These are phyloP conservation scores for Smittia aterrima DNA, from an alignment of 2,888 invertebrate species.

Conservation along the genomic window DNA sequence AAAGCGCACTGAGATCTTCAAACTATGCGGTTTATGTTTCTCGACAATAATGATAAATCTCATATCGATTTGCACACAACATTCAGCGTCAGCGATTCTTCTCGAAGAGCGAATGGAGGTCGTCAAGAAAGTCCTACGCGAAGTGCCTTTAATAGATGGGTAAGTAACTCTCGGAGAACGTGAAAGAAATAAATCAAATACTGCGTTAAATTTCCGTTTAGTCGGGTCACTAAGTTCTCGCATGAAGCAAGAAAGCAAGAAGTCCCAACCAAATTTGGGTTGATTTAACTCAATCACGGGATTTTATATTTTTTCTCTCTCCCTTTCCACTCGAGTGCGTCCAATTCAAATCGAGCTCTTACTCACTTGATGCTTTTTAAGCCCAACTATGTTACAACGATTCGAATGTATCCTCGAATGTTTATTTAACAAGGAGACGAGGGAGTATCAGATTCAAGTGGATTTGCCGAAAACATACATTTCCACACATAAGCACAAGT, in stretches of 20 bases:
- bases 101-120: conserved; percentile 59
- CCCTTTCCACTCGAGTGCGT: conserved; percentile 19
- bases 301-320: background rate
- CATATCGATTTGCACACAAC: conserved; percentile 48
- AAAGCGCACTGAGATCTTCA: conserved; percentile 53
- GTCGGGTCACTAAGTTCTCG: conserved; percentile 20
- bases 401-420: conserved; percentile 3
- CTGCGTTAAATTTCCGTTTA: conserved; percentile 26
- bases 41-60: conserved; percentile 53
- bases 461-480: background rate
- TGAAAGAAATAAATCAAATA: conserved; percentile 29
- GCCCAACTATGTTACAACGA: background rate
- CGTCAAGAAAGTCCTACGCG: conserved; percentile 59
- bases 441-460: background rate
- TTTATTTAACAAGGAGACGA: conserved; percentile 17
- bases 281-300: conserved; percentile 37
- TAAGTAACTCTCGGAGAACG: conserved; percentile 49
- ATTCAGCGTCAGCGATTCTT: conserved; percentile 50
- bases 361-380: background rate
- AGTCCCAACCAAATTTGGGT: conserved; percentile 26
- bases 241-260: background rate
- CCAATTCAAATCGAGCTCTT: background rate
- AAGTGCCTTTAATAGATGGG: conserved; percentile 64
- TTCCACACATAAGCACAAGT: background rate
- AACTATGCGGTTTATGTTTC: conserved; percentile 54